These are phyloP conservation scores for Tautogolabrus adspersus DNA, from an alignment of 2,113 vertebrate genomes.

Conservation along the genomic window DNA sequence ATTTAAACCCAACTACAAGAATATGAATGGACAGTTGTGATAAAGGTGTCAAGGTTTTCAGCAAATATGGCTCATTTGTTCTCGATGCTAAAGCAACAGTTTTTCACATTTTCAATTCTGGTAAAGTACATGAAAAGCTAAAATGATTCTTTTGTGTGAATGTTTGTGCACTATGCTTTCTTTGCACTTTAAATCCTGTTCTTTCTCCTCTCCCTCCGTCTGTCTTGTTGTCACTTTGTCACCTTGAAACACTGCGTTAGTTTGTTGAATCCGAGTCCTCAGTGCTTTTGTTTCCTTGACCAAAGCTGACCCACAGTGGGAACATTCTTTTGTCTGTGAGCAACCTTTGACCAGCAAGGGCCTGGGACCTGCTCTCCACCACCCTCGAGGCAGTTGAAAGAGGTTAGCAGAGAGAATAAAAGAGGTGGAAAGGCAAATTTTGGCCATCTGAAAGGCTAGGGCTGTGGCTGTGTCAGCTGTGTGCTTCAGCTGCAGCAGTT, in stretches of 20 bases:
- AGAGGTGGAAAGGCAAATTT: slow-evolving; percentile 26
- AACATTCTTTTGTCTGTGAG: slow-evolving; percentile 62
- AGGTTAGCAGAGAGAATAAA: slow-evolving; percentile 29
- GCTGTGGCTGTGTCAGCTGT: slow-evolving; percentile 8
- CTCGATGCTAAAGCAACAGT: slow-evolving; percentile 11
- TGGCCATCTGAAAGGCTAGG: slow-evolving; percentile 20
- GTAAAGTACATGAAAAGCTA: slow-evolving; percentile 13
- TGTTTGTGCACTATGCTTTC: slow-evolving; percentile 22
- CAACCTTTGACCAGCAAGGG: slow-evolving; percentile 73
- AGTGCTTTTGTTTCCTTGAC: slow-evolving; percentile 73
- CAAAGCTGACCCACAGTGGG: slow-evolving; percentile 71
- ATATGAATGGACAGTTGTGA: neutral
- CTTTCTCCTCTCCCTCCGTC: slow-evolving; percentile 23
- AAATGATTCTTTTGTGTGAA: neutral
- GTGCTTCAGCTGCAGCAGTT: slow-evolving; percentile 11
- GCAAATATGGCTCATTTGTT: slow-evolving; percentile 41
- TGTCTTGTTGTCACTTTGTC: slow-evolving; percentile 56
- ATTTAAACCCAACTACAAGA: neutral
- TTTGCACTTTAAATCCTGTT: slow-evolving; percentile 19
- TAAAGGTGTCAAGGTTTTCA: slow-evolving; percentile 1
- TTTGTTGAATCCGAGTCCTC: slow-evolving; percentile 62
- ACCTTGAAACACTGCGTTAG: slow-evolving; percentile 51
- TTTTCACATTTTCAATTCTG: slow-evolving; percentile 20
- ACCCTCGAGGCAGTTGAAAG: slow-evolving; percentile 61
- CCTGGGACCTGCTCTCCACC: slow-evolving; percentile 75